phyloP scores from a whole-genome alignment of 1,140 invertebrate genomes.

The Eueides isabella region DNA sequence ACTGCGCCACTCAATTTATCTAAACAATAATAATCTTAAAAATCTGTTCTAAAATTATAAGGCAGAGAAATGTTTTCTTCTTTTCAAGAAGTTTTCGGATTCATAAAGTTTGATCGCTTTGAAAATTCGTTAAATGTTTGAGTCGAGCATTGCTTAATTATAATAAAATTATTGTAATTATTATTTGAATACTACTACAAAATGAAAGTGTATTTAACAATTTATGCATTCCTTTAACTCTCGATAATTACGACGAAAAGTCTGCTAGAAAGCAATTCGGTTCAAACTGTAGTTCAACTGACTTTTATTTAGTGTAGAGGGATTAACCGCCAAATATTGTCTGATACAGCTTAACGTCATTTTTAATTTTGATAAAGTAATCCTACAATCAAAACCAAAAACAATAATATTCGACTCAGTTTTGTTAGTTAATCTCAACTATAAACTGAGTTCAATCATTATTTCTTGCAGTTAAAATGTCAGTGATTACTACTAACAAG shows the following conservation, averaged over 20 bases:
- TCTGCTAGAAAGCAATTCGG: no score
- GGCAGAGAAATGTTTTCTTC: slow-evolving; percentile 16
- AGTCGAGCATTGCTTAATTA: slow-evolving; percentile 20
- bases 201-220: neutral
- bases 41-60: slow-evolving; percentile 32
- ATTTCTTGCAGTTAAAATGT: no score
- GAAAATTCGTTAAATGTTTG: slow-evolving; percentile 27
- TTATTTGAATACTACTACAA: neutral
- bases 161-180: slow-evolving; percentile 11
- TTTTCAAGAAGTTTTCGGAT: slow-evolving; percentile 15
- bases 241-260: neutral
- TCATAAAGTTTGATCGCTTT: slow-evolving; percentile 30
- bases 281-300: no score
- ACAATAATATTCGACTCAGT: no score
- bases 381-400: no score
- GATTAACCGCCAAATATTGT: no score
- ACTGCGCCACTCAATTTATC: neutral
- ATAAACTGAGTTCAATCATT: no score
- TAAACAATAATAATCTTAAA: slow-evolving; percentile 18
- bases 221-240: neutral
- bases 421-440: no score
- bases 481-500: no score
- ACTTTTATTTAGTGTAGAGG: no score
- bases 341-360: no score
- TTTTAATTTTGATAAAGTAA: no score